These are phyloP conservation scores for Furcula furcula DNA, from an alignment of 2,888 invertebrate species.

Conservation along the genomic window DNA sequence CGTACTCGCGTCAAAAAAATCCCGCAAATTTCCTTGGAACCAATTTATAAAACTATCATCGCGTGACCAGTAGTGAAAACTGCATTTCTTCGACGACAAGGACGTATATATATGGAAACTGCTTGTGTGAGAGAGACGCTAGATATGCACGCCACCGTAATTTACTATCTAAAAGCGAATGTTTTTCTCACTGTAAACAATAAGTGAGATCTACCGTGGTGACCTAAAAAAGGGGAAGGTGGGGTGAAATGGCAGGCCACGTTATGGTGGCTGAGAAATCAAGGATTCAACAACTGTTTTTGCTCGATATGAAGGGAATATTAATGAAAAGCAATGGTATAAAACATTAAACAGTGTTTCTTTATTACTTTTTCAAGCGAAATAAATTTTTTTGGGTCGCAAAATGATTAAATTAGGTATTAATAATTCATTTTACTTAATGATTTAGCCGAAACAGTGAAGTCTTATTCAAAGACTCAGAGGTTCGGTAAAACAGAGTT, in stretches of 20 bases:
- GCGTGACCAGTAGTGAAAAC: conserved; percentile 59
- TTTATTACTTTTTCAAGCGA: too few relatives aligned
- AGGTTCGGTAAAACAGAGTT: too few relatives aligned
- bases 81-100: conserved; percentile 48
- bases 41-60: conserved; percentile 35
- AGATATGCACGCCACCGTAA: conserved; percentile 28
- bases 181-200: conserved; percentile 37
- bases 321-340: too few relatives aligned
- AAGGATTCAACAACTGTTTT: background rate
- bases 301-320: too few relatives aligned
- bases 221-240: conserved; percentile 19
- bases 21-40: conserved; percentile 24
- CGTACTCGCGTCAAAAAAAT: conserved; percentile 18
- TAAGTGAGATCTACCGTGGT: conserved; percentile 22
- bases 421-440: too few relatives aligned
- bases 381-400: too few relatives aligned
- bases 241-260: conserved; percentile 8
- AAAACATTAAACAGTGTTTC: too few relatives aligned
- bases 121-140: conserved; percentile 24
- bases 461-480: too few relatives aligned
- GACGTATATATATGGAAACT: conserved; percentile 17
- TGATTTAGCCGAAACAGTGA: too few relatives aligned
- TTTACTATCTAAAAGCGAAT: conserved; percentile 37
- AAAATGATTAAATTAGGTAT: too few relatives aligned
- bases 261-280: conserved; percentile 10